Percentiles rank a stretch among this genome's conserved stretches.
phyloP scores from a whole-genome alignment of 92 coral and sea anemone genomes.

The Pocillopora meandrina region DNA sequence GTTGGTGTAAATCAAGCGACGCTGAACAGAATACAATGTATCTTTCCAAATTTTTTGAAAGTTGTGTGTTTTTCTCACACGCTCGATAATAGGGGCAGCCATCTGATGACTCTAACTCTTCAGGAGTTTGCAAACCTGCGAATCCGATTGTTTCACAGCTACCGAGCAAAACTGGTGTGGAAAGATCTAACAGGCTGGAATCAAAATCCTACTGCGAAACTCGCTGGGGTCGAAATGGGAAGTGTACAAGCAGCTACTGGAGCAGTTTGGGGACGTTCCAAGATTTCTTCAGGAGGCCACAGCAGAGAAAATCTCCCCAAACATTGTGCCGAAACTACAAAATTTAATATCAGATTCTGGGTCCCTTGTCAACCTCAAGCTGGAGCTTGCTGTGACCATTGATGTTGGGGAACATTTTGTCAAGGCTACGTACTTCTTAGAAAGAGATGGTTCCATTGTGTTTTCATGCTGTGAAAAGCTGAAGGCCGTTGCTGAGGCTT shows the following conservation, averaged over 20 bases:
- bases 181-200: constrained; percentile 55
- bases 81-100: constrained; percentile 54
- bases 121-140: constrained; percentile 45
- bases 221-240: constrained; percentile 32
- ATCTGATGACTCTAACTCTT: constrained; percentile 41
- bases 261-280: constrained; percentile 55
- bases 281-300: constrained; percentile 52
- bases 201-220: constrained; percentile 55
- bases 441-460: constrained; percentile 48
- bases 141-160: constrained; percentile 52
- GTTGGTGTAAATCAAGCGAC: constrained; percentile 49
- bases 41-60: constrained; percentile 35
- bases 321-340: constrained; percentile 41
- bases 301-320: constrained; percentile 55
- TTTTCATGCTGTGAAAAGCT: constrained; percentile 61
- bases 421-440: too few species aligned
- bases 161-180: constrained; percentile 50
- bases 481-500: background rate
- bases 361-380: constrained; percentile 48
- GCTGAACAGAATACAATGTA: background rate
- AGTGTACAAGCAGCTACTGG: too few species aligned
- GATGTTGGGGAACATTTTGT: constrained; percentile 19
- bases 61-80: constrained; percentile 52
- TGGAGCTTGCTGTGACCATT: constrained; percentile 49
- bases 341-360: constrained; percentile 45